Evolutionary conservation across 1,140 invertebrate genomes (phyloP), one percentile per base, ranked within the genome.

Genomic region (Heliconius himera): DNA sequence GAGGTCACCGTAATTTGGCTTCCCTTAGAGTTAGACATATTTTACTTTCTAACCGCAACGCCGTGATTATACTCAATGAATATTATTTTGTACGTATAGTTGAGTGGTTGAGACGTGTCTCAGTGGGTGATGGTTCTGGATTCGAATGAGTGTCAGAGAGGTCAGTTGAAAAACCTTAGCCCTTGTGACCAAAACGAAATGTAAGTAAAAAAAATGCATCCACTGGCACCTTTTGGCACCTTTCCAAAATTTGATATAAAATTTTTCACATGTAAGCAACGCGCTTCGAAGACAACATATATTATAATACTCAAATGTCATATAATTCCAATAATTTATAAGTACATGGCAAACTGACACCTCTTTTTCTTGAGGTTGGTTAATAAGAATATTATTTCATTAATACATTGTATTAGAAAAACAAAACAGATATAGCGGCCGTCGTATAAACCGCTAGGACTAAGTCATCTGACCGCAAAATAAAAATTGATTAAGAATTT

Each of bases 1-100:
- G 60, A 66, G 60, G 60, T 66, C 60, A 22, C 13, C 26, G 29
- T 66, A 5, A 66, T 66, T 29, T 13, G 60, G 60, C 60, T 66
- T 66, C 82, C 78, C 80, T 84, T 85, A 82, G 80, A 83, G 85
- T 88, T 87, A 78, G 84, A 85, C 83, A 84, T 85, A 87, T 84
- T 88, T 87, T 56, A 83, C 87, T 91, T 91, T 91, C 88, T 88
- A 91, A 91, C 88, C 88, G 81, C 88, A 89, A 73, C 75, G 66
- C 73, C 77, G 77, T 85, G 79, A 84, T 83, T 82, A 70, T 78
- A 49, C 66, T 51, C 49, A 33, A 79, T 74, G 74, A 79, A 74
- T 51, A 70, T 60, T 70, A 74, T 46, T 29, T n/a, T 26, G n/a
- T n/a, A 29, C 13, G 3, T 51, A 22, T 56, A 56, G 54, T 56